Conservation (phyloP, 1,140 invertebrate species). For the Drosophila grimshawi region DNA sequence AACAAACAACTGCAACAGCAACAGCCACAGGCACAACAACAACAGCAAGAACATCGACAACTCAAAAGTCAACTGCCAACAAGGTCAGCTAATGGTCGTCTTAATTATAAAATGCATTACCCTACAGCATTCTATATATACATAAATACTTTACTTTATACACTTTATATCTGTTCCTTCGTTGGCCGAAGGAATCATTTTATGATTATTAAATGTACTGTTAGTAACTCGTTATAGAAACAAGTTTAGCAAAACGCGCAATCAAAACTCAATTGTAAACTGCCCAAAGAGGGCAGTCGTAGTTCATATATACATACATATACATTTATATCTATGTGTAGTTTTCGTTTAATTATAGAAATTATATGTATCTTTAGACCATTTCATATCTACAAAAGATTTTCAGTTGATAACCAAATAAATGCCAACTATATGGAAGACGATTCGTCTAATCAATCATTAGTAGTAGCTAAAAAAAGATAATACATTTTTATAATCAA, state of each 20-base stretch:
- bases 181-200: constrained; percentile 40
- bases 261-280: constrained; percentile 61
- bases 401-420: constrained; percentile 11
- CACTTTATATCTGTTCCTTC: constrained; percentile 56
- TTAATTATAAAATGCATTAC: constrained; percentile 66
- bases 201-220: constrained; percentile 65
- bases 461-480: constrained; percentile 41
- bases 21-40: constrained; percentile 1
- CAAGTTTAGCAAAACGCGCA: constrained; percentile 51
- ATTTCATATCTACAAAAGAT: constrained; percentile 3
- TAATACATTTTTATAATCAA: constrained; percentile 20
- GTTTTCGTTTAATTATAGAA: constrained; percentile 28
- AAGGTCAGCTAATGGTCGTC: constrained; percentile 81
- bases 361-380: constrained; percentile 16
- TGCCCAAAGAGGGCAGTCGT: constrained; percentile 55
- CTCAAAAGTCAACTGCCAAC: constrained; percentile 45
- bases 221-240: constrained; percentile 54
- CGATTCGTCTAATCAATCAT: constrained; percentile 13
- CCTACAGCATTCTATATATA: constrained; percentile 60
- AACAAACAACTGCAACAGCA: neutral
- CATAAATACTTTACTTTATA: constrained; percentile 39
- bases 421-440: neutral
- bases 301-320: constrained; percentile 43
- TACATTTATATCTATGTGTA: constrained; percentile 57
- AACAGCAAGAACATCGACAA: constrained; percentile 15